Evolutionary conservation across 92 coral and sea anemone species (phyloP), one percentile per base, ranked within the genome.

Genomic region (Palythoa heliodiscus): DNA sequence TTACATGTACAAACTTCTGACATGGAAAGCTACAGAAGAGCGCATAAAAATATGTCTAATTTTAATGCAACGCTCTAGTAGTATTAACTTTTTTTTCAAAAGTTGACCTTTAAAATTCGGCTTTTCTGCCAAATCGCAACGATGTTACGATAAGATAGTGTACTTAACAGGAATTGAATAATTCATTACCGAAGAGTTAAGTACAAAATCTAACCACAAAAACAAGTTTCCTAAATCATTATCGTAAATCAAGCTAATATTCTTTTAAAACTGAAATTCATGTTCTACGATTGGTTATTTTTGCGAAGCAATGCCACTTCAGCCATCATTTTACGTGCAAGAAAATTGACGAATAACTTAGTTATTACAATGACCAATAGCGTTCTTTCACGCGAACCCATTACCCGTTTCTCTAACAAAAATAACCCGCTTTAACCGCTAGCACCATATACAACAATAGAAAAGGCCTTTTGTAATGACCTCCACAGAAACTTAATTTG

Each of bases 391-490:
- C 73, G 40, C 47, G 61, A 64, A 80, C 63, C 38, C 84, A 80
- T 66, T 80, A 80, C 84, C 84, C 55, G 84, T 80, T 80, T 80
- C 84, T 64, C 74, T 80, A 80, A 80, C 84, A 68, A 66, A 80
- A 80, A 80, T 80, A 80, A 80, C 74, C 84, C 84, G 84, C 74
- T 64, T 23, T 50, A 64, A 80, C 84, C 84, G 84, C 84, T 64
- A 80, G 84, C 13, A 43, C 84, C 61, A 80, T 80, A 80, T 80
- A 64, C 66, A 80, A 80, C 84, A 80, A 80, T 80, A 64, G 73
- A 66, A 80, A 80, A 80, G 74, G 84, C 60, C 74, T 67, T 80
- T 80, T 80, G 74, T 80, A 80, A 80, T 80, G 73, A 63, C 84
- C 74, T 80, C 14, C 58, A 80, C 53, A 67, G 73, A 43, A 66